A percentile compares a stretch with the other conserved stretches of the same genome.
phyloP scores from a whole-genome alignment of 2,888 invertebrate species.

The Ornithoptera priamus region DNA sequence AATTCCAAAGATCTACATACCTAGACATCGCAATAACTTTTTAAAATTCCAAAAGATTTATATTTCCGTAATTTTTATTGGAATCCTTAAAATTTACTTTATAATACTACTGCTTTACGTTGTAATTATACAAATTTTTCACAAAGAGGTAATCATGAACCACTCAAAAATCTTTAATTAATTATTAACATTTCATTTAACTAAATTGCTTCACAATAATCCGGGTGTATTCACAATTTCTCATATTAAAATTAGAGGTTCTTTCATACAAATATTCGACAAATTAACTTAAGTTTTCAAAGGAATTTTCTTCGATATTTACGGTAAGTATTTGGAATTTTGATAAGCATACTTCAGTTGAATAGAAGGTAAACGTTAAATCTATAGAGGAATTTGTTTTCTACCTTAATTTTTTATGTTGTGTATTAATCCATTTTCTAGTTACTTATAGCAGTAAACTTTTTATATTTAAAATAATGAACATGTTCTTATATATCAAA shows the following conservation, averaged over 20 bases:
- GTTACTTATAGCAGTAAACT: no score
- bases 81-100: background rate
- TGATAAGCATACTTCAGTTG: slow-evolving; percentile 27
- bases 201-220: background rate
- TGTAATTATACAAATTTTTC: background rate
- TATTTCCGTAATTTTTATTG: background rate
- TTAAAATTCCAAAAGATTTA: no score
- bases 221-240: background rate
- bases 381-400: slow-evolving; percentile 25
- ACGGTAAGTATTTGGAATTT: slow-evolving; percentile 26
- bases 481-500: no score
- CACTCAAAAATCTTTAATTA: background rate
- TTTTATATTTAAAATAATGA: no score
- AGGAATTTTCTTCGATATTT: slow-evolving; percentile 26
- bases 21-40: no score
- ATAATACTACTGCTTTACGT: no score
- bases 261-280: slow-evolving; percentile 18
- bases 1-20: background rate
- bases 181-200: background rate
- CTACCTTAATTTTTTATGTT: background rate
- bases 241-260: slow-evolving; percentile 16
- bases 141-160: background rate
- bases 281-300: slow-evolving; percentile 22
- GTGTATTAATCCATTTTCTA: no score
- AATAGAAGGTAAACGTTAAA: slow-evolving; percentile 15